Evolutionary conservation across 2,888 invertebrate genomes (phyloP).

Genomic region (Papilio gigon): DNA sequence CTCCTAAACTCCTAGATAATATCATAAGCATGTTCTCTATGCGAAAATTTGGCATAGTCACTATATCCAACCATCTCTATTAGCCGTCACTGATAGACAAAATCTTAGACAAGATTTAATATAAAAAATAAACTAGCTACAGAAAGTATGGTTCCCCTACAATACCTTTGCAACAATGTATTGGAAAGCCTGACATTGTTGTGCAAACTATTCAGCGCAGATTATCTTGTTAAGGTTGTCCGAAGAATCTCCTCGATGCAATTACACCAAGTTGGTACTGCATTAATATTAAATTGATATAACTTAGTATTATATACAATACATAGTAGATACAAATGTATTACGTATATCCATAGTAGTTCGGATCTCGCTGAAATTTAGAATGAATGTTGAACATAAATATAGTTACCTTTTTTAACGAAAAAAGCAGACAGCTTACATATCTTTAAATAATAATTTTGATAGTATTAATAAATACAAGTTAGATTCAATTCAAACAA

Average conservation of each 20-base stretch:
- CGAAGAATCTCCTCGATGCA: not conserved
- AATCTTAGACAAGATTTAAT: not conserved
- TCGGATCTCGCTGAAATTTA: no score
- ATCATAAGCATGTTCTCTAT: no score
- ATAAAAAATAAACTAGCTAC: not conserved
- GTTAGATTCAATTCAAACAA: not conserved
- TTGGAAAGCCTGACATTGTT: slow-evolving; percentile 30
- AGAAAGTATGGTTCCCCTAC: slow-evolving; percentile 43
- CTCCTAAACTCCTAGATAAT: no score
- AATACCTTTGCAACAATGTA: slow-evolving; percentile 50
- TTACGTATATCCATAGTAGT: no score
- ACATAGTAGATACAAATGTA: no score
- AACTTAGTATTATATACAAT: no score
- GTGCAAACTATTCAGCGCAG: slow-evolving; percentile 12
- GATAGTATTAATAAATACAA: not conserved
- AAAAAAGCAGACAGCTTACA: no score
- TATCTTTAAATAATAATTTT: no score
- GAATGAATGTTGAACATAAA: not conserved
- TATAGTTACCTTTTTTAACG: no score
- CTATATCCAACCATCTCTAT: no score
- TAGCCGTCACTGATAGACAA: no score
- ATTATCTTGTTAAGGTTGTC: slow-evolving; percentile 22
- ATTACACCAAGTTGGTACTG: not conserved
- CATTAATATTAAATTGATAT: not conserved
- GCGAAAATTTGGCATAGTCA: no score